Evolutionary conservation across 2,797 vertebrate genomes (phyloP).

Genomic region (Peromyscus aztecus): DNA sequence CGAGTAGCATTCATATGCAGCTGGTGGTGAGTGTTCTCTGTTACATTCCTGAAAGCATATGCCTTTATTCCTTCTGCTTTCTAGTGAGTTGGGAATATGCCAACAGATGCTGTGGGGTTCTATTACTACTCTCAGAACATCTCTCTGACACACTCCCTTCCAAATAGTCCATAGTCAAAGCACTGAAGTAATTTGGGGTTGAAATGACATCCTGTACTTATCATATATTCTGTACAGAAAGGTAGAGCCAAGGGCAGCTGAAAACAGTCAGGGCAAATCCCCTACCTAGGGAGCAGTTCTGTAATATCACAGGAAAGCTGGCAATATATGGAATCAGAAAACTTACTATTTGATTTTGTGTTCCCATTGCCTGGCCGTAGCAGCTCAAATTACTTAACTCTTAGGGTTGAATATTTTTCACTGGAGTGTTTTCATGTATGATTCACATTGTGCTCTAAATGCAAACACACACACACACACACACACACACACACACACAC

Average conservation of each 20-base stretch:
- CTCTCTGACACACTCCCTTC: accelerated
- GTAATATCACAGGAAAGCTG: neutral
- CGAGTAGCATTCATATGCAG: neutral
- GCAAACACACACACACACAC: neutral
- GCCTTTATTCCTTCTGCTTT: neutral
- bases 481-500: no score
- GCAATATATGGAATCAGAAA: neutral
- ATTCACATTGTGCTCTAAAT: neutral
- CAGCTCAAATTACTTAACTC: constrained; percentile 54
- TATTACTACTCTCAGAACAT: neutral
- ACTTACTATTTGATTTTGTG: constrained; percentile 2
- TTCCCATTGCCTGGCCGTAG: neutral
- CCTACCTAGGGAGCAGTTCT: neutral
- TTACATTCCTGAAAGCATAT: neutral
- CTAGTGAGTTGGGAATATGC: neutral
- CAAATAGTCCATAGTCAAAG: neutral
- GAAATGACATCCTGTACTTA: neutral
- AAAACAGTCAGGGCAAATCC: neutral
- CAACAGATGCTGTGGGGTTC: neutral
- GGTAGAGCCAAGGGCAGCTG: neutral
- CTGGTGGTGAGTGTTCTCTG: neutral
- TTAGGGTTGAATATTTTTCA: neutral
- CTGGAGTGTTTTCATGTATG: neutral
- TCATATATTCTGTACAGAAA: neutral
- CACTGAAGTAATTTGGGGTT: neutral